Percentiles rank a stretch among this genome's conserved stretches.
phyloP scores from a whole-genome alignment of 2,888 invertebrate species.

The Hemistola chrysoprasaria region DNA sequence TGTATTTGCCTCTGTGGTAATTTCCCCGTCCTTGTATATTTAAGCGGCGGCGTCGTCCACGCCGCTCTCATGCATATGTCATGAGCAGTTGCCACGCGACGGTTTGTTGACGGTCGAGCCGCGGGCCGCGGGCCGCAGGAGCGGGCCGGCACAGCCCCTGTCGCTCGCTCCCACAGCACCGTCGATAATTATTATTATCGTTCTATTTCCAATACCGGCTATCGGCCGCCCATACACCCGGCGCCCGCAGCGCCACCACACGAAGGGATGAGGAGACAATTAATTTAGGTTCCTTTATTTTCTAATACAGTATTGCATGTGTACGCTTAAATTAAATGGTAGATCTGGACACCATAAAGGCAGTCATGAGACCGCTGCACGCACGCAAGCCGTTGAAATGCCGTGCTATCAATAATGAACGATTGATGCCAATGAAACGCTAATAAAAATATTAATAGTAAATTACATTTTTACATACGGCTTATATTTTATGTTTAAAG shows the following conservation, averaged over 20 bases:
- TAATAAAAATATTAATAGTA: conserved; percentile 43
- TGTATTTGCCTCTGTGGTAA: conserved; percentile 74
- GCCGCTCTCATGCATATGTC: conserved; percentile 80
- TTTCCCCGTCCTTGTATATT: conserved; percentile 78
- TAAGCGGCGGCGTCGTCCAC: conserved; percentile 64
- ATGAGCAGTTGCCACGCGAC: conserved; percentile 80
- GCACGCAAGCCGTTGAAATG: conserved; percentile 68
- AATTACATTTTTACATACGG: background rate
- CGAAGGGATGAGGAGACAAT: conserved; percentile 74
- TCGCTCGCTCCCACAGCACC: conserved; percentile 35
- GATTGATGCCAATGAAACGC: conserved; percentile 39
- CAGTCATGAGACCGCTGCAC: conserved; percentile 55
- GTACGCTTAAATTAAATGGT: conserved; percentile 70
- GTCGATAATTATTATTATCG: conserved; percentile 77
- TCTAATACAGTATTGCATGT: conserved; percentile 57
- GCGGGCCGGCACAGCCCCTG: conserved; percentile 14
- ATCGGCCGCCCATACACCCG: conserved; percentile 54
- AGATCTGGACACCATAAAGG: conserved; percentile 69
- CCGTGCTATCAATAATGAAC: conserved; percentile 51
- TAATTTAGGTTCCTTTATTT: conserved; percentile 66
- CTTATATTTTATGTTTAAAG: too few relatives aligned
- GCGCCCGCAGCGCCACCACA: conserved; percentile 29
- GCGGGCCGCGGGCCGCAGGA: conserved; percentile 60
- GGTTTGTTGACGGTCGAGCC: conserved; percentile 75
- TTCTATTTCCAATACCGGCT: conserved; percentile 71